Evolutionary conservation across 23 tunicate genomes (phyloP).

Genomic region (Diplosoma virens): DNA sequence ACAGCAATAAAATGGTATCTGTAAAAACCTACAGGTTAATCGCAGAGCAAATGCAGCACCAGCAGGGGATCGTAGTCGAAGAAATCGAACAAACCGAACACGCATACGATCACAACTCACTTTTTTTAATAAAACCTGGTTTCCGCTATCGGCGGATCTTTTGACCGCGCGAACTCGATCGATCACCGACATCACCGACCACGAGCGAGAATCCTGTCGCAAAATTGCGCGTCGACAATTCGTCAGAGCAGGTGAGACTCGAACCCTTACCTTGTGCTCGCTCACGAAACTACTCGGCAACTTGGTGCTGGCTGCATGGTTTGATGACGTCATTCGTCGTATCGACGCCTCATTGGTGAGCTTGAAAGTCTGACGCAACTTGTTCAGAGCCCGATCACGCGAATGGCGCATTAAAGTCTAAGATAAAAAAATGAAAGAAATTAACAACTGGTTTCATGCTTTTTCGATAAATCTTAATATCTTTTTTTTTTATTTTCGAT

Average conservation of each 20-base stretch:
- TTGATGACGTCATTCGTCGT: constrained; percentile 29
- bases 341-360: constrained; percentile 33
- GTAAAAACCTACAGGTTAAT: too few relatives aligned
- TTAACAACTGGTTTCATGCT: too few relatives aligned
- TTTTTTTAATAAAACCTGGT: constrained; percentile 13
- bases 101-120: background rate
- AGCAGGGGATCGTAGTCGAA: too few relatives aligned
- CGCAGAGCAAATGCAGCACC: too few relatives aligned
- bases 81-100: too few relatives aligned
- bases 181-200: constrained; percentile 51
- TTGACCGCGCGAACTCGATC: constrained; percentile 49
- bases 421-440: too few relatives aligned
- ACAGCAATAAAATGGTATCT: too few relatives aligned
- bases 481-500: too few relatives aligned
- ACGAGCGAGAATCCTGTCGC: constrained; percentile 22
- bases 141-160: constrained; percentile 10
- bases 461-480: too few relatives aligned
- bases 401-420: constrained; percentile 91
- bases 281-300: constrained; percentile 31
- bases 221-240: background rate
- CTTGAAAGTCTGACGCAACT: constrained; percentile 47
- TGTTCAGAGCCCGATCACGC: constrained; percentile 60
- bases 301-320: constrained; percentile 29
- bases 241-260: background rate
- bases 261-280: constrained; percentile 33